Conservation (phyloP, 1,140 invertebrate genomes). For the Bombus impatiens region DNA sequence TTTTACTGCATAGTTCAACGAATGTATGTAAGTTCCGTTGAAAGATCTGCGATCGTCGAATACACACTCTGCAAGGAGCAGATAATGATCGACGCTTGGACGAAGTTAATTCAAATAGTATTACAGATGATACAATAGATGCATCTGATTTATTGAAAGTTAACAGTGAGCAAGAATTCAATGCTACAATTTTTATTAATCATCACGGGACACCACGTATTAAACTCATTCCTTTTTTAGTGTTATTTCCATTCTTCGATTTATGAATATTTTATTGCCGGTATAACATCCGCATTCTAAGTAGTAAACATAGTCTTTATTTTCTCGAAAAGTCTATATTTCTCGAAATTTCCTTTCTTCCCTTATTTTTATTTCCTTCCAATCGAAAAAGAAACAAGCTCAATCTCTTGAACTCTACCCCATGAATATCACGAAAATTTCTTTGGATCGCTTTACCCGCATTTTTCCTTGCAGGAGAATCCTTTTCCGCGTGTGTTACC, state of each 20-base stretch:
- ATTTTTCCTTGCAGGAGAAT: not conserved
- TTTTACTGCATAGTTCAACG: not conserved
- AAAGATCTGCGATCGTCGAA: too few species aligned
- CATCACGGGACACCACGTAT: too few species aligned
- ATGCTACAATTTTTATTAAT: too few species aligned
- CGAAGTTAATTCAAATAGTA: not conserved
- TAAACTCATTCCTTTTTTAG: too few species aligned
- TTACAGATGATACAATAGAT: too few species aligned
- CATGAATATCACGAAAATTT: conserved; percentile 6
- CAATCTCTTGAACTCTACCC: not conserved
- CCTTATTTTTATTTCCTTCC: too few species aligned
- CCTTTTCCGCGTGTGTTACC: not conserved
- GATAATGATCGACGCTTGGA: not conserved
- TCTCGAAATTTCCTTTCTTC: not conserved
- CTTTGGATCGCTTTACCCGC: not conserved
- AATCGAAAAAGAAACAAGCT: not conserved
- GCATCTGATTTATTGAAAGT: too few species aligned
- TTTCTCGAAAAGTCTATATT: not conserved
- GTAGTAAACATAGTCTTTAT: not conserved
- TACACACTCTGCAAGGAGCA: too few species aligned
- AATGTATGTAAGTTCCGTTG: not conserved
- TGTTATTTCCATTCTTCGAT: too few species aligned
- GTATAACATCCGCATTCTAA: not conserved
- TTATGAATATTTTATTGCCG: not conserved
- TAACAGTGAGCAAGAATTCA: too few species aligned